These are phyloP conservation scores for Thysanoteuthis rhombus DNA, from an alignment of 2,888 invertebrate genomes.

Conservation along the genomic window DNA sequence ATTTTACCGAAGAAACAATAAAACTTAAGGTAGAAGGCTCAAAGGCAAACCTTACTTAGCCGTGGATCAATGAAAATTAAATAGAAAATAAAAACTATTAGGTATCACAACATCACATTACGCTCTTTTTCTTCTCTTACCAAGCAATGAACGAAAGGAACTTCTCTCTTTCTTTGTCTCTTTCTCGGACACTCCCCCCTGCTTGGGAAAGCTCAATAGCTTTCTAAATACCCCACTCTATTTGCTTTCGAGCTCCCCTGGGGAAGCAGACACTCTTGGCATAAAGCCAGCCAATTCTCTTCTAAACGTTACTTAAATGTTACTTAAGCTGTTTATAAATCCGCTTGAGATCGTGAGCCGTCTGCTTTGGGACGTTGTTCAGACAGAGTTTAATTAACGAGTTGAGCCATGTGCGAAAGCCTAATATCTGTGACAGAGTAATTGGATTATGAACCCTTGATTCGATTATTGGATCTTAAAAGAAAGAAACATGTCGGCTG, in stretches of 20 bases:
- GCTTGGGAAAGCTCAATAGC: no score
- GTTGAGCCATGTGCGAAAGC: neutral
- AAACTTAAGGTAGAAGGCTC: no score
- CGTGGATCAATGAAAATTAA: no score
- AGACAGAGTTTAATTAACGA: slow-evolving; percentile 20
- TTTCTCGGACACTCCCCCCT: no score
- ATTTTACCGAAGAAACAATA: no score
- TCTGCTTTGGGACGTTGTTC: slow-evolving; percentile 18
- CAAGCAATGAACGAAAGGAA: no score
- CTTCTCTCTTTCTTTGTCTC: no score
- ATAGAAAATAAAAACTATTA: no score
- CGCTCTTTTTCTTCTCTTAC: no score
- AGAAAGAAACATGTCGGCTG: neutral
- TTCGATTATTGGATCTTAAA: neutral
- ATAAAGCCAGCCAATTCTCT: neutral
- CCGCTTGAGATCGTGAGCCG: slow-evolving; percentile 12
- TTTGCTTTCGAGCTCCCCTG: neutral
- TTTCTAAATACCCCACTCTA: no score
- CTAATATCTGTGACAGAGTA: slow-evolving; percentile 23
- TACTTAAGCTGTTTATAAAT: slow-evolving; percentile 22
- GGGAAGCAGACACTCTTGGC: neutral
- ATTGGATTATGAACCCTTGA: neutral
- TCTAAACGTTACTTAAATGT: slow-evolving; percentile 21
- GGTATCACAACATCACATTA: no score
- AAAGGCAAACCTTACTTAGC: no score